Evolutionary conservation across 2,888 invertebrate species (phyloP), one percentile per base, ranked within the genome.

Genomic region (Mechanitis mazaeus): DNA sequence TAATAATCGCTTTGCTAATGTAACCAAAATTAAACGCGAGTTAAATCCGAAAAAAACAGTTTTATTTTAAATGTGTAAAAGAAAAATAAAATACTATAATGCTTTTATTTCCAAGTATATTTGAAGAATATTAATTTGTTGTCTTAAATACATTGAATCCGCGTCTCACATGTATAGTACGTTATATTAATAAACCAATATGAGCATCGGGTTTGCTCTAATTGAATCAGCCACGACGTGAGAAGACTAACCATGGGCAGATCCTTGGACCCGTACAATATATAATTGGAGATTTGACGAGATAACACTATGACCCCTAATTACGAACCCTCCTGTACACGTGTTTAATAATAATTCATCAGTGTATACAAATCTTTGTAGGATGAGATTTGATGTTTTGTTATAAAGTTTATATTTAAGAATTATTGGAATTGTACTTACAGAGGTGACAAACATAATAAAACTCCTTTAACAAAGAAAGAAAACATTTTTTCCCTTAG

Each of bases 271-370:
- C 77, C 60, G 38, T 57, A 55, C 75, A 76, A 73, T 76, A 74
- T 78, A 79, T 85, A 85, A 87, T 87, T 85, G 82, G 83, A 87
- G 86, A 86, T 89, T 87, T 87, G 83, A 80, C 88, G 81, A 87
- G 87, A 88, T 89, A 88, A 81, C 87, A 84, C 86, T 79, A 80
- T 79, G 77, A 77, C 81, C 81, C 79, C 77, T 81, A 80, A 84
- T 85, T 84, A 81, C 82, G 78, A 75, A 76, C 77, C 57, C 73
- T 69, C 71, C 72, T 68, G 70, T 61, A 75, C 54, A 58, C 12
- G 54, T 38, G 38, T 12, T 33, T 33, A 54, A 54, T 50, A 50
- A 50, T 50, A 50, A 50, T 50, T 50, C 28, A 31, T 50, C 31
- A 50, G 50, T 50, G 31, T 50, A 28, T 47, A 50, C 31, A 50